Percentiles rank a stretch among this genome's conserved stretches.
These are phyloP conservation scores for Drusus annulatus DNA, from an alignment of 1,140 invertebrate genomes.

Conservation along the genomic window DNA sequence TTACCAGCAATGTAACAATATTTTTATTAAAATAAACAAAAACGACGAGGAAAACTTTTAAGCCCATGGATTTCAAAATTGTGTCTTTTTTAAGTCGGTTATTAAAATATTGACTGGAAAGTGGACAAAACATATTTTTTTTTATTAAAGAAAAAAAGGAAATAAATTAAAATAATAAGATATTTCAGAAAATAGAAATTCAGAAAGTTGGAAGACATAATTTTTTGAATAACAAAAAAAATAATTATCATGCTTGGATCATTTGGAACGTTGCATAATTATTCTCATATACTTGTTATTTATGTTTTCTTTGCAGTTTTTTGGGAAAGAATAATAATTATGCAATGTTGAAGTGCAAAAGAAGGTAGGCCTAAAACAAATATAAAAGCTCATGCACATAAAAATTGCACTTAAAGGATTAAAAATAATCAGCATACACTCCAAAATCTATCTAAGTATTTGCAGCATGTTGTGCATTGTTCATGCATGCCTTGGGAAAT, in stretches of 20 bases:
- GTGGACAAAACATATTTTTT: neutral
- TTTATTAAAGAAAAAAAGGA: neutral
- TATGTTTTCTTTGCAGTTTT: too few species aligned
- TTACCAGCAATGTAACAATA: neutral
- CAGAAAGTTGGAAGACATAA: too few species aligned
- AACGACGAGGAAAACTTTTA: neutral
- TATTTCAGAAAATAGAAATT: too few species aligned
- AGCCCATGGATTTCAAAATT: neutral
- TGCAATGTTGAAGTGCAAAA: neutral
- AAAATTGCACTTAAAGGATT: conserved; percentile 10
- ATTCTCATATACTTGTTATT: too few species aligned
- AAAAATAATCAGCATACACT: conserved; percentile 16
- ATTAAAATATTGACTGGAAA: neutral
- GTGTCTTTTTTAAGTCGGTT: neutral
- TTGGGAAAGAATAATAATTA: too few species aligned
- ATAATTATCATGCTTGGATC: too few species aligned
- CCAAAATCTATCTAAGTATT: conserved; percentile 30
- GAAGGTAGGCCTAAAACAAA: conserved; percentile 21
- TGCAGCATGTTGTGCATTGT: neutral
- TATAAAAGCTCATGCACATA: conserved; percentile 27
- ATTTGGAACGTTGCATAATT: too few species aligned
- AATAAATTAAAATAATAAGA: conserved; percentile 4
- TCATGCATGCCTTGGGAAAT: conserved; percentile 30
- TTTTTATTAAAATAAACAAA: neutral
- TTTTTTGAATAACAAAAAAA: too few species aligned